Evolutionary conservation across 2,113 vertebrate species (phyloP).

Genomic region (Paraplagusia blochii): DNA sequence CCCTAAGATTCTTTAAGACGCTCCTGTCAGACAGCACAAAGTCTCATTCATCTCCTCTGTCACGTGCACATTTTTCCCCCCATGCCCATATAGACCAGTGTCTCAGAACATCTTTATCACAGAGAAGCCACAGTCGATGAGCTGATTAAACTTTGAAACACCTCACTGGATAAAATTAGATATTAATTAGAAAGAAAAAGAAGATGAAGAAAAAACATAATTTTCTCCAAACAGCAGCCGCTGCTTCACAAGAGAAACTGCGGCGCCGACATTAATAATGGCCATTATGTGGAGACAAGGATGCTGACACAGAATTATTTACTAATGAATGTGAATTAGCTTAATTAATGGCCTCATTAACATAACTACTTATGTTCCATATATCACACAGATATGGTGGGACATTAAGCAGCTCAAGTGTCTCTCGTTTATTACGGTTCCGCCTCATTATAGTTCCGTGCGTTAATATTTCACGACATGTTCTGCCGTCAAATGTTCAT

Average conservation of each 20-base stretch:
- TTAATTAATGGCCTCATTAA: conserved; percentile 69
- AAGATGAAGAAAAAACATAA: conserved; percentile 14
- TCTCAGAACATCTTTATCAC: neutral
- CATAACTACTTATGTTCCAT: conserved; percentile 60
- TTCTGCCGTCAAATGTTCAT: conserved; percentile 13
- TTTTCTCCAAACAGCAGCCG: conserved; percentile 16
- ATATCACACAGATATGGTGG: conserved; percentile 54
- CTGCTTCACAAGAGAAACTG: conserved; percentile 50
- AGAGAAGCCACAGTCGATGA: neutral
- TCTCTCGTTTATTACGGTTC: conserved; percentile 45
- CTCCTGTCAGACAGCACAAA: too few relatives aligned
- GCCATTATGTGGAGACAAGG: conserved; percentile 44
- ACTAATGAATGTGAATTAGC: conserved; percentile 65
- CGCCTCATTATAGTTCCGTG: conserved; percentile 34
- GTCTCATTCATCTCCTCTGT: neutral
- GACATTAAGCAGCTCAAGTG: conserved; percentile 59
- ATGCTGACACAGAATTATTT: conserved; percentile 60
- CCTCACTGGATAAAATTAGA: conserved; percentile 50
- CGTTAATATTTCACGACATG: conserved; percentile 40
- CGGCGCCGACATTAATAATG: conserved; percentile 41
- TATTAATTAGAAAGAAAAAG: conserved; percentile 45
- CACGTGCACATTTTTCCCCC: neutral
- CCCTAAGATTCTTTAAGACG: too few relatives aligned
- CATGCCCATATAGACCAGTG: neutral
- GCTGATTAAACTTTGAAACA: conserved; percentile 32